Percentiles rank a stretch among this genome's conserved stretches.
Evolutionary conservation across 2,797 vertebrate species (phyloP).

Genomic region (Alcedo atthis): DNA sequence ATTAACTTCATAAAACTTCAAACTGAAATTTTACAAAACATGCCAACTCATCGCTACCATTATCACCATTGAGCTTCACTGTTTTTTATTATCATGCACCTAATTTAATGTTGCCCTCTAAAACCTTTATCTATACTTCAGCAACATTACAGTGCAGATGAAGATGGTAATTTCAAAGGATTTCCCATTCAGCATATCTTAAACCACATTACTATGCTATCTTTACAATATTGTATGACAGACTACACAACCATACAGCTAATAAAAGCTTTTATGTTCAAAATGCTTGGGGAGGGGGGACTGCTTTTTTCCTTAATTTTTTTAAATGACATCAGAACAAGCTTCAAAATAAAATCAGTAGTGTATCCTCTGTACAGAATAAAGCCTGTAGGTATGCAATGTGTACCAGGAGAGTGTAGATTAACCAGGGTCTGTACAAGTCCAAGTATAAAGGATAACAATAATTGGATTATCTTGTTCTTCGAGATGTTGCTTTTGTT

Average conservation of each 20-base stretch:
- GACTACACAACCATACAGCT: neutral
- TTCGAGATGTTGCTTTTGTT: neutral
- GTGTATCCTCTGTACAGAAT: neutral
- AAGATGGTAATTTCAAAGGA: neutral
- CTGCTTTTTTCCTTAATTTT: neutral
- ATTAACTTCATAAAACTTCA: neutral
- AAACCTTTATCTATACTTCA: neutral
- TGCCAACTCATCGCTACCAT: neutral
- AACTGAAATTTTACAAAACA: neutral
- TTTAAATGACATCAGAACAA: neutral
- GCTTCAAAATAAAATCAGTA: neutral
- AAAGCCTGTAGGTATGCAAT: neutral
- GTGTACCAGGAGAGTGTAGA: neutral
- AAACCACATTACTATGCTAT: neutral
- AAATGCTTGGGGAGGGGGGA: rapidly evolving
- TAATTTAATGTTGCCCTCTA: neutral
- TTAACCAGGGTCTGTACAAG: neutral
- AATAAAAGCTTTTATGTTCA: neutral
- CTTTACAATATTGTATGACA: neutral
- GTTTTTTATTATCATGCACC: neutral
- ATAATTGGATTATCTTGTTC: neutral
- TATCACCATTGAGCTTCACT: neutral
- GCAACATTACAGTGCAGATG: neutral
- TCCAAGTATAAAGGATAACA: neutral
- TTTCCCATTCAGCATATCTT: neutral